Evolutionary conservation across 1,140 invertebrate genomes (phyloP), one percentile per base, ranked within the genome.

Genomic region (Papilio dardanus): DNA sequence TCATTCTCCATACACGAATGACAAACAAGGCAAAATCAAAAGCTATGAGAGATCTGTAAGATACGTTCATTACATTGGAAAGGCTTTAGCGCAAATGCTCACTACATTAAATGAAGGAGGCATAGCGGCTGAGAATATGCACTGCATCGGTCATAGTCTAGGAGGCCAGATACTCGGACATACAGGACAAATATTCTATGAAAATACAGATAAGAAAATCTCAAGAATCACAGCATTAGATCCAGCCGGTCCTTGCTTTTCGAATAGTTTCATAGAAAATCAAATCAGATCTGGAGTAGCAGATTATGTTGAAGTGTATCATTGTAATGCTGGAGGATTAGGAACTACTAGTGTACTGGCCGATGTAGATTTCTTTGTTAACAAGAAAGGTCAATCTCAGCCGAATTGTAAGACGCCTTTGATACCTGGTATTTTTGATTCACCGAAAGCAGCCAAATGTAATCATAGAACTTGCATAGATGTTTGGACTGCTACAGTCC

Each of bases 321-420:
- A 97, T 84, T 97, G 96, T 2, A 96, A 96, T 79, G 94, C 96
- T 42, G 96, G 96, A 12, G 95, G 95, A 33, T 96, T 97, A 83
- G 97, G 97, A 0, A 96, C 96, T 66, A 88, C 87, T 0, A 91
- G 92, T 71, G 84, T 91, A 37, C 82, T 90, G 58, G 96, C 96
- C 12, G 95, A 97, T 81, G 94, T 95, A 21, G 97, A 98, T 86
- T 98, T 98, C 92, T 98, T 96, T 86, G 96, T 97, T 0, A 98
- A 98, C 84, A 96, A 96, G 33, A 95, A 95, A 19, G 96, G 96
- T 0, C 73, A 84, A 2, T 82, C 86, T 5, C 94, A 94, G 71
- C 94, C 94, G 16, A 94, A 95, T 21, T 94, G 94, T 73, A 75
- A 86, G 3, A 89, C 90, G 83, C 91, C 96, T 54, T 93, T 89